Base-by-base conservation (phyloP, 2,113 vertebrate genomes). In the Scolopax mira region DNA sequence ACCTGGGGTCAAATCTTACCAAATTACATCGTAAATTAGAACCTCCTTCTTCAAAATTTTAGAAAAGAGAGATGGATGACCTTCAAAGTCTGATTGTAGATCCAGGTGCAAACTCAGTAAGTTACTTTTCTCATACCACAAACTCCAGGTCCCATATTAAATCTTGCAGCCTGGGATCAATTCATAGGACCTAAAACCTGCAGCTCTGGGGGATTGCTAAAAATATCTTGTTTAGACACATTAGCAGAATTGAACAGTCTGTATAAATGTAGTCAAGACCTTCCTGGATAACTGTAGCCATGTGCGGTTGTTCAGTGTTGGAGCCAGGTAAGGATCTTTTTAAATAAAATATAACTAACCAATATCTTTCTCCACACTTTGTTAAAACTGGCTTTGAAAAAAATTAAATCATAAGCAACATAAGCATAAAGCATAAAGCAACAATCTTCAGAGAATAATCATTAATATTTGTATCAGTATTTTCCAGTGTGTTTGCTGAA, bases 241-340 rank as follows among this genome's bases (percentile, higher is more conserved):
- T 27, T 58, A 82, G 8, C 22, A 85, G 37, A 80, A 84, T 77
- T 70, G 31, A 66, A n/a, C 87, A 72, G 4, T 11, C 19, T 35
- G 5, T 2, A 2, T 46, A 72, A 85, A 67, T 16, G 10, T 55
- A 35, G 9, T 35, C 42, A 86, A 74, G 31, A 65, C 3, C 2
- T 31, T 57, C 69, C 46, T 74, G 39, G 10, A 54, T 75, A 66
- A 78, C 31, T 7, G 11, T 23, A 58, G 22, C 28, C 37, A 41
- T 1, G 3, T 66, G 49, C 83, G 16, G 3, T 22, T 64, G 0
- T 28, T 91, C 7, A 1, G 4, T 27, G 12, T 7, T 48, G 10
- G 13, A 25, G 8, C 5, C 27, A 55, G 25, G 13, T 31, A 66
- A 61, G 6, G 8, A 44, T 46, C 14, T 80, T 85, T 64, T 64